These are phyloP conservation scores for Helicoverpa armigera DNA, from an alignment of 1,140 invertebrate species.

Conservation along the genomic window DNA sequence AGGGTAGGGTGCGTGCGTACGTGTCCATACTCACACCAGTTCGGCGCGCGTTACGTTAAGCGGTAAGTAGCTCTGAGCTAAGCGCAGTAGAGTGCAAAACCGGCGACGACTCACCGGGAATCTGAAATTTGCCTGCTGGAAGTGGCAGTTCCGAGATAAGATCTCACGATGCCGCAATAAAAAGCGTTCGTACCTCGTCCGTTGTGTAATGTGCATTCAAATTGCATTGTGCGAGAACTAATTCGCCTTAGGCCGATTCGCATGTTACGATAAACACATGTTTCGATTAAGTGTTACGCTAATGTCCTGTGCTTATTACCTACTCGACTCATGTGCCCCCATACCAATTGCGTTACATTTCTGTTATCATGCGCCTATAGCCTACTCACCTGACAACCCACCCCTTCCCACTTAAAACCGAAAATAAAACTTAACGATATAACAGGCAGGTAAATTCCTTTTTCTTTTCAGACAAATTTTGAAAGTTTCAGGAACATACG, in stretches of 20 bases:
- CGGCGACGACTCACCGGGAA: slow-evolving; percentile 59
- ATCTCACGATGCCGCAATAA: slow-evolving; percentile 86
- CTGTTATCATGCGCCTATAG: slow-evolving; percentile 14
- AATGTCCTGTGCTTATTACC: slow-evolving; percentile 61
- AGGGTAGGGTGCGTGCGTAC: slow-evolving; percentile 73
- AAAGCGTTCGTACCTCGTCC: slow-evolving; percentile 85
- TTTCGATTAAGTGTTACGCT: slow-evolving; percentile 79
- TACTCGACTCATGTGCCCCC: slow-evolving; percentile 50
- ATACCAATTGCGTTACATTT: slow-evolving; percentile 38
- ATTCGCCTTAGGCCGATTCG: slow-evolving; percentile 85
- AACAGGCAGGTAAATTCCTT: neutral
- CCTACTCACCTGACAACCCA: slow-evolving; percentile 7
- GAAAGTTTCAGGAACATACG: slow-evolving; percentile 31
- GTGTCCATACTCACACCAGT: slow-evolving; percentile 72
- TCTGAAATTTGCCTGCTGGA: slow-evolving; percentile 86
- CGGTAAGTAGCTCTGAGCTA: slow-evolving; percentile 63
- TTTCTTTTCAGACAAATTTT: slow-evolving; percentile 6
- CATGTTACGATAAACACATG: slow-evolving; percentile 85
- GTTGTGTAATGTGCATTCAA: slow-evolving; percentile 86
- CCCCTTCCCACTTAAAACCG: slow-evolving; percentile 6
- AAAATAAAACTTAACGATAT: slow-evolving; percentile 28
- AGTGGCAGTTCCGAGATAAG: slow-evolving; percentile 86
- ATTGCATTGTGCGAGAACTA: slow-evolving; percentile 87
- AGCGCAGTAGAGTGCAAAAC: slow-evolving; percentile 69
- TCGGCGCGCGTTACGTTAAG: slow-evolving; percentile 46